Evolutionary conservation across 2,797 vertebrate species (phyloP).

Genomic region (Enteromius viviparus): DNA sequence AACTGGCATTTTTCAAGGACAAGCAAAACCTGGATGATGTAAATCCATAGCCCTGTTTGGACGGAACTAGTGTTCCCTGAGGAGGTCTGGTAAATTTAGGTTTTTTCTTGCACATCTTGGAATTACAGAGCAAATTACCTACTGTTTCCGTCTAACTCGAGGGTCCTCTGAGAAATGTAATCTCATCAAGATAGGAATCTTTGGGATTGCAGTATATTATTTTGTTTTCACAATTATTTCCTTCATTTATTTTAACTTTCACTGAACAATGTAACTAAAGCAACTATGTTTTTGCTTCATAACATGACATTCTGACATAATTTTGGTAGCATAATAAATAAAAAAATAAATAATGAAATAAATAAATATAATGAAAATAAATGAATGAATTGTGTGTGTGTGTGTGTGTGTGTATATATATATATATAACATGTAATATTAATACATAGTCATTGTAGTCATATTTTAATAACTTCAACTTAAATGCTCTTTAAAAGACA

Average conservation of each 20-base stretch:
- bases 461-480: neutral
- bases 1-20: neutral
- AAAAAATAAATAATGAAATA: neutral
- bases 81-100: neutral
- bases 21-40: neutral
- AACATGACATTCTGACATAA: neutral
- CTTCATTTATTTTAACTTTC: conserved; percentile 4
- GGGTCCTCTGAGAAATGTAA: conserved; percentile 14
- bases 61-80: neutral
- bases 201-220: neutral
- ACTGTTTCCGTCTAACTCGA: neutral
- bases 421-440: too few species aligned
- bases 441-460: neutral
- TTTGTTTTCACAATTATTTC: neutral
- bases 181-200: neutral
- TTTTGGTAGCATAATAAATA: neutral
- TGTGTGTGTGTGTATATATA: too few species aligned
- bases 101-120: neutral
- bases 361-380: too few species aligned
- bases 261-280: conserved; percentile 1
- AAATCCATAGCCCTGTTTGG: neutral
- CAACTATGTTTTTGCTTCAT: too few species aligned
- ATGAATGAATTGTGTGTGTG: neutral
- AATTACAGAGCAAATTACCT: neutral
- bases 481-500: neutral